Conservation (phyloP, 2,888 invertebrate genomes). For the Cremastobaeus sp. region DNA sequence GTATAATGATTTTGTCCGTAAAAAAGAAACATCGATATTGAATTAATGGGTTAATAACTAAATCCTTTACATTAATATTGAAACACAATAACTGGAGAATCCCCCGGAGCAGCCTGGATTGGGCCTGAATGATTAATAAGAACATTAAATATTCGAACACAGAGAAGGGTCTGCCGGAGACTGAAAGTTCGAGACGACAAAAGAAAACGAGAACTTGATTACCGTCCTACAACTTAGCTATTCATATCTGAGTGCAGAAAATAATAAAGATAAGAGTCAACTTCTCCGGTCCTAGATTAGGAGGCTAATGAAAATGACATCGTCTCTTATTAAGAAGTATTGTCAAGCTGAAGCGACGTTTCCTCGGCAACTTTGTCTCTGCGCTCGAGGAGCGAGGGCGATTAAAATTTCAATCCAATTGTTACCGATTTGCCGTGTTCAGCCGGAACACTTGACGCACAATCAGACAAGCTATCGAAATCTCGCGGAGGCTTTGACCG, state of each 20-base stretch:
- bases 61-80: too few species aligned
- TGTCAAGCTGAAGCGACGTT: not conserved
- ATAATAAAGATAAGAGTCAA: conserved; percentile 12
- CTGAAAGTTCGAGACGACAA: too few species aligned
- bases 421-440: not conserved
- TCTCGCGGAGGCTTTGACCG: not conserved
- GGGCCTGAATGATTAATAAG: too few species aligned
- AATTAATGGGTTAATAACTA: too few species aligned
- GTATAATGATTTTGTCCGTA: too few species aligned
- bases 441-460: not conserved
- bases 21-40: too few species aligned
- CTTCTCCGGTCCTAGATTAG: conserved; percentile 4
- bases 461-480: not conserved
- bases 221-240: conserved; percentile 5
- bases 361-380: too few species aligned
- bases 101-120: too few species aligned
- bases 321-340: not conserved
- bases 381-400: too few species aligned
- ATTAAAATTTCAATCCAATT: not conserved
- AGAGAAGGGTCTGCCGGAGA: too few species aligned
- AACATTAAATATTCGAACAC: too few species aligned
- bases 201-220: conserved; percentile 15
- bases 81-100: too few species aligned
- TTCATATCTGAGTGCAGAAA: conserved; percentile 3
- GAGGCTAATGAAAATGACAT: not conserved